Base-by-base conservation (phyloP, 2,797 vertebrate species). In the Urocyon cinereoargenteus region DNA sequence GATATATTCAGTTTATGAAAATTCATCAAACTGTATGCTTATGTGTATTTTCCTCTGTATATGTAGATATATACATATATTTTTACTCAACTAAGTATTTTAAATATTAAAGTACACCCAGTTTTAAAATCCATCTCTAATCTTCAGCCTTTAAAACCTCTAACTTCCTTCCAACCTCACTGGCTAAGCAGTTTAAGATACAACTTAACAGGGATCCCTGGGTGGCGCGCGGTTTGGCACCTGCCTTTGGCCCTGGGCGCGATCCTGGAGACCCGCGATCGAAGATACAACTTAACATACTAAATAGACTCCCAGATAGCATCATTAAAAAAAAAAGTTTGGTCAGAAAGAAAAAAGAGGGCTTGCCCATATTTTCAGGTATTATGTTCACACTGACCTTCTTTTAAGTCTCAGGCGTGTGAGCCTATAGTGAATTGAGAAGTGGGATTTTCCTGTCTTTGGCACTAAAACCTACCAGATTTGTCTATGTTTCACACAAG, bases 111-210 rank as follows among this genome's bases (percentile, higher is more conserved):
- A 86, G 22, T 79, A 64, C 4, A 75, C 18, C 19, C n/a, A 78
- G 21, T n/a, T 72, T 91, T 91, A 89, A 89, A 94, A 90, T 18
- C 53, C 53, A 86, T n/a, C 53, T 97, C 31, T 90, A 79, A 45
- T 73, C 40, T 70, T 94, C 15, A 93, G 40, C 78, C 28, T 68
- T 87, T 51, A 61, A 73, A 84, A 68, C 6, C 24, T 78, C 45
- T 70, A 68, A 90, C 26, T 49, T 89, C 70, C 70, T 75, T 66
- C 49, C 22, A 22, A 85, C 21, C 11, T 36, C 24, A 15, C 19
- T 82, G 57, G 14, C 6, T 68, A 92, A 92, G 53, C 16, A 89
- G 86, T 77, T 66, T 87, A 49, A 75, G 40, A 75, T 75, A 72
- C 83, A 61, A 88, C 85, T 66, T 81, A 73, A 85, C 26, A 34